Evolutionary conservation across 2,888 invertebrate species (phyloP), one percentile per base, ranked within the genome.

Genomic region (Sipha maydis): DNA sequence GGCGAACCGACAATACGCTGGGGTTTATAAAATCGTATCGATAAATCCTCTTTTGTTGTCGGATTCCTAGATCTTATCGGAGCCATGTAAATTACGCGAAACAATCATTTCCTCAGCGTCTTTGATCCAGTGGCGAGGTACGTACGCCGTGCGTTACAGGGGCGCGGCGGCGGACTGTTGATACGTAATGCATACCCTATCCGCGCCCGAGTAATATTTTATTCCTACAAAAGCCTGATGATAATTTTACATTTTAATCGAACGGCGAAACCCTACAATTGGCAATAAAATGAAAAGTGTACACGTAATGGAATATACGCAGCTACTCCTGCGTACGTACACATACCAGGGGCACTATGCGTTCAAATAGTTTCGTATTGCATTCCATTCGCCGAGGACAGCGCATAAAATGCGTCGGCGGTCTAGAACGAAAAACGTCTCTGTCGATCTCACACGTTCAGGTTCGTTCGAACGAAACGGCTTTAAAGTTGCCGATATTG

Each of bases 61-160:
- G 54, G 83, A 83, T 73, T 83, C 71, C 54, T 73, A 71, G 73
- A 83, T 83, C 34, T 38, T 83, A 83, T 83, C 83, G 73, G n/a
- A 56, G 14, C 54, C 71, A 83, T 83, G 71, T 83, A 83, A 83
- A 83, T 73, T 71, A 71, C 48, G 28, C 34, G 34, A 73, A 83
- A 71, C 71, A 73, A 83, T 83, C 31, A 54, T 83, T 83, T 83
- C 54, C 54, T 34, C 34, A 34, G 67, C 41, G n/a, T 71, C 71
- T 83, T 73, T 54, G 48, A 83, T 31, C 7, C 71, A 31, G n/a
- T 34, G 28, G 34, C 31, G 21, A 7, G 8, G n/a, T 56, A 25
- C 67, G 67, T n/a, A 67, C 34, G 3, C 3, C 61, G 61, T 21
- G 19, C 54, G 54, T 1, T 17, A 54, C 54, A 9, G 54, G 56